These are phyloP conservation scores for Saccopteryx leptura DNA, from an alignment of 2,113 vertebrate genomes.

Conservation along the genomic window DNA sequence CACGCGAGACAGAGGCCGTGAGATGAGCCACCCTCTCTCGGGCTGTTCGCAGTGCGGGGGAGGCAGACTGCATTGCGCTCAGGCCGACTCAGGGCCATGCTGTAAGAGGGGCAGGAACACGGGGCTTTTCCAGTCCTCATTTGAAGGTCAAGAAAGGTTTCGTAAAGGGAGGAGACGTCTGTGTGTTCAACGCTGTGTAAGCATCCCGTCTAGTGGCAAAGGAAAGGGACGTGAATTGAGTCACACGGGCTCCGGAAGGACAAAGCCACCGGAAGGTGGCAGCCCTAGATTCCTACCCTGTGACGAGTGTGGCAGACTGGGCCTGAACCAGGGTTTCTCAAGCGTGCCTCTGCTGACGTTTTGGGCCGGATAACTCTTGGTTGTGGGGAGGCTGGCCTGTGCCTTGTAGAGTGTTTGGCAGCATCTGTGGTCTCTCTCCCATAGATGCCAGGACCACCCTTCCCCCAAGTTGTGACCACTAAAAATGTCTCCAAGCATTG, in stretches of 20 bases:
- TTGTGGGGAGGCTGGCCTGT: too few relatives aligned
- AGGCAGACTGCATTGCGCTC: not conserved
- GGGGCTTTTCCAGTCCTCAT: not conserved
- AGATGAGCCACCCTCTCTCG: not conserved
- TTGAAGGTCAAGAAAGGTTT: not conserved
- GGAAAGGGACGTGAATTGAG: not conserved
- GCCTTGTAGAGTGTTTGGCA: not conserved
- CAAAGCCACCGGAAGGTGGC: not conserved
- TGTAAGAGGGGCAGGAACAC: not conserved
- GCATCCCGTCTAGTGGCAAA: not conserved
- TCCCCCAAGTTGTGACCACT: not conserved
- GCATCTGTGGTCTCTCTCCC: not conserved
- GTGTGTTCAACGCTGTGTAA: not conserved
- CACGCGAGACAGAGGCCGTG: not conserved
- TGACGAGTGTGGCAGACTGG: not conserved
- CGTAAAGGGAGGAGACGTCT: not conserved
- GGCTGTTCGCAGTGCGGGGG: not conserved
- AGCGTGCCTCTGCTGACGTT: not conserved
- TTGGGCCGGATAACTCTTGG: not conserved
- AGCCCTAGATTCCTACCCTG: not conserved
- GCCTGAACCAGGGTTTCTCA: not conserved
- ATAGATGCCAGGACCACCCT: not conserved
- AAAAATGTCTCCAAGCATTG: not conserved
- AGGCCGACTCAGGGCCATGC: not conserved
- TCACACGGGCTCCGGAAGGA: not conserved